These are phyloP conservation scores for Apamea anceps DNA, from an alignment of 2,888 invertebrate species.

Conservation along the genomic window DNA sequence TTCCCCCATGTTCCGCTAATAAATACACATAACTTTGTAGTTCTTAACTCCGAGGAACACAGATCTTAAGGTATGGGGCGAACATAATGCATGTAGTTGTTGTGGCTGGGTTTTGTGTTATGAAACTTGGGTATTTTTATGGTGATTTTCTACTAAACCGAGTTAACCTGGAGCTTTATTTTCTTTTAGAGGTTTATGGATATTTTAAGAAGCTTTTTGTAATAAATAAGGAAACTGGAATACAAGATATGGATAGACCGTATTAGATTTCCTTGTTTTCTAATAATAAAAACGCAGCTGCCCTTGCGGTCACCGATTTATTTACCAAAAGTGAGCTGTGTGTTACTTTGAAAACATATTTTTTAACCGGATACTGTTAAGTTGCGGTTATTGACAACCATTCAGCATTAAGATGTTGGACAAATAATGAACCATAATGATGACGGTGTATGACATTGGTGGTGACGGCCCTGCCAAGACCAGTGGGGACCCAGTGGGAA, in stretches of 20 bases:
- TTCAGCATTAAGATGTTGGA: not conserved
- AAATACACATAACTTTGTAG: conserved; percentile 23
- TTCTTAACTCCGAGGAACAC: not conserved
- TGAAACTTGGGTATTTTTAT: not conserved
- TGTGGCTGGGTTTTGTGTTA: not conserved
- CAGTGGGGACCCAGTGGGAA: no score
- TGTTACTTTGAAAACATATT: not conserved
- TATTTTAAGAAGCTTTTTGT: not conserved
- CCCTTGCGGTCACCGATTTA: not conserved
- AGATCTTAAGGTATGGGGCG: not conserved
- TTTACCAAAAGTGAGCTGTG: not conserved
- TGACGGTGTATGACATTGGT: no score
- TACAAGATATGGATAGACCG: not conserved
- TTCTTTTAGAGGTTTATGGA: not conserved
- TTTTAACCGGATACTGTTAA: not conserved
- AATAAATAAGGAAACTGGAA: not conserved
- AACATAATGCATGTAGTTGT: not conserved
- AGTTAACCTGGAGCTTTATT: not conserved
- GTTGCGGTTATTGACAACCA: not conserved
- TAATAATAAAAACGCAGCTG: not conserved
- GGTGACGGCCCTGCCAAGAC: no score
- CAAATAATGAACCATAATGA: not conserved
- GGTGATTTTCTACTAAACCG: not conserved
- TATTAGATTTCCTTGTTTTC: not conserved
- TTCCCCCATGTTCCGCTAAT: conserved; percentile 8